Conservation (phyloP, 2,797 vertebrate genomes). For the Aeoliscus strigatus region DNA sequence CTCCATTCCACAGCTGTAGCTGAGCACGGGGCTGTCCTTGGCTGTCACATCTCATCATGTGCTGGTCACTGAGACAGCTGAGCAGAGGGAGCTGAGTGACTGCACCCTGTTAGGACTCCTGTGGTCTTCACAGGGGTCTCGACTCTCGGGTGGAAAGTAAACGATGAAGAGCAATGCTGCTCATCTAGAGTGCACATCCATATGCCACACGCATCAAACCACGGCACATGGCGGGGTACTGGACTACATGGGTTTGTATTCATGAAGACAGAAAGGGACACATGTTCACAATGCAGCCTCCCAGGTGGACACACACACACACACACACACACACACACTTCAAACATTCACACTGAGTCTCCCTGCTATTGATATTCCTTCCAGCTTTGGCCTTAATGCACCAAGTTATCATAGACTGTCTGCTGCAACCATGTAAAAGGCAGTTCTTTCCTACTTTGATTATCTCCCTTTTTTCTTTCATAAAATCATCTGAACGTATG, state of each 20-base stretch:
- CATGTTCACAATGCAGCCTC: constrained; percentile 17
- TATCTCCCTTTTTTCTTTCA: constrained; percentile 14
- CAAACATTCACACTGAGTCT: constrained; percentile 46
- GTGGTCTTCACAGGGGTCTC: constrained; percentile 34
- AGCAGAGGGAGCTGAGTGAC: constrained; percentile 50
- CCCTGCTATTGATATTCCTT: constrained; percentile 55
- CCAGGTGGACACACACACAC: constrained; percentile 10
- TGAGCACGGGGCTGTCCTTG: constrained; percentile 54
- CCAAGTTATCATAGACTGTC: constrained; percentile 55
- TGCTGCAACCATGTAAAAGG: constrained; percentile 54
- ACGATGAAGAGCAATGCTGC: constrained; percentile 19
- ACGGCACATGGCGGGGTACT: constrained; percentile 1
- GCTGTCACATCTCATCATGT: constrained; percentile 68
- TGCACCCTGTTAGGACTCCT: constrained; percentile 37
- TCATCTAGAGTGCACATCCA: constrained; percentile 10
- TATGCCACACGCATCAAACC: constrained; percentile 5
- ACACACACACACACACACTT: constrained; percentile 5
- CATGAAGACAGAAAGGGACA: constrained; percentile 5
- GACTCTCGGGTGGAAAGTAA: constrained; percentile 22
- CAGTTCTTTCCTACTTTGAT: constrained; percentile 34
- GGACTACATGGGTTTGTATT: constrained; percentile 16
- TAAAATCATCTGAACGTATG: constrained; percentile 7
- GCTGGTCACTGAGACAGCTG: constrained; percentile 51
- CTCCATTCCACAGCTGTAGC: constrained; percentile 53
- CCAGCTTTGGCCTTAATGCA: constrained; percentile 57